Base-by-base conservation (phyloP, 2,113 vertebrate species). In the Spea bombifrons region DNA sequence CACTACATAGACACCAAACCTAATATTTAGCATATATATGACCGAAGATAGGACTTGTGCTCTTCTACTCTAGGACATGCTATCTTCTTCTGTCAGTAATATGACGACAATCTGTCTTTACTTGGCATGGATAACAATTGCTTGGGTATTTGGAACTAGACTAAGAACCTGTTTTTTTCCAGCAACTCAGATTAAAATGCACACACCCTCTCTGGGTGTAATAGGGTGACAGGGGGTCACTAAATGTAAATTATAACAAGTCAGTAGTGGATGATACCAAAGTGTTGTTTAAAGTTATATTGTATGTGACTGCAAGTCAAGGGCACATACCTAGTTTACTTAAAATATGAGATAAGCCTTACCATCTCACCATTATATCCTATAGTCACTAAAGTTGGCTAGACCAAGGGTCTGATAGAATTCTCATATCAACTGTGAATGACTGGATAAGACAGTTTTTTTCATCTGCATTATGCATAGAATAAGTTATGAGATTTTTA, bases 191-290 rank as follows among this genome's bases (percentile, higher is more conserved):
- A 57, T 67, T 50, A 44, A 53, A 45, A 44, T n/a, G 52, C 43
- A 67, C 74, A 75, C 74, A 55, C 48, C 48, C 48, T 75, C 48
- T 44, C 8, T 49, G 30, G 43, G 43, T 50, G 48, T 55, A 8
- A 44, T 17, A 48, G 49, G 65, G 64, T 55, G 43, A 16, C 15
- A 16, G 64, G 9, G 46, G 57, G 57, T 61, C 57, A 61, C 57
- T 12, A 52, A 52, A 52, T 10, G 9, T 3, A 52, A 30, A 30
- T 30, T 52, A 10, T 7, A 52, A 1, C 6, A 10, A 52, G 6
- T 52, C 9, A 52, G 50, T 10, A 52, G 6, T 52, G 6, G 6
- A 52, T 52, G 50, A 3, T 6, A 52, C 50, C 30, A 15, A 30
- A 7, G 55, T 63, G 45, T 8, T 45, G 8, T 47, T 9, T 49